Evolutionary conservation across 2,797 vertebrate genomes (phyloP).

Genomic region (Coilia nasus): DNA sequence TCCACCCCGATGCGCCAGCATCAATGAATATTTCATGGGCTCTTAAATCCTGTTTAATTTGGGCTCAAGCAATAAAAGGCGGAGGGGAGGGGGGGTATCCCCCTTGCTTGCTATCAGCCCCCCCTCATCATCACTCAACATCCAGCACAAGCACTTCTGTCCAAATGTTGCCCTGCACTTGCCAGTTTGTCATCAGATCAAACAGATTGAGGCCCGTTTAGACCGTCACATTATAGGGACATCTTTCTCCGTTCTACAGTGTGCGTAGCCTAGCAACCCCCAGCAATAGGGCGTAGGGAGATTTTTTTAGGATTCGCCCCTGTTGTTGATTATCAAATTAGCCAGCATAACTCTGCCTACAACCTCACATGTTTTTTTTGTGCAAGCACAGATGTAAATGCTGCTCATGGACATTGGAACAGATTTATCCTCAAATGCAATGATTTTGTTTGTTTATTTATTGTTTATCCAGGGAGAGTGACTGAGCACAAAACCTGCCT

Average conservation of each 20-base stretch:
- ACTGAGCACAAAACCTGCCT: too few relatives aligned
- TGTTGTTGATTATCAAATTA: neutral
- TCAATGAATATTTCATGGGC: constrained; percentile 94
- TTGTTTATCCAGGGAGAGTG: too few relatives aligned
- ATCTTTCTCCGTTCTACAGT: neutral
- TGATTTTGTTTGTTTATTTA: neutral
- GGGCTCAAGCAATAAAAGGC: constrained; percentile 86
- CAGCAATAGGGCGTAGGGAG: neutral
- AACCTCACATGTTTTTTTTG: neutral
- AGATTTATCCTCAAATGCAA: too few relatives aligned
- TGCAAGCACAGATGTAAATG: too few relatives aligned
- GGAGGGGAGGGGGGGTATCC: neutral
- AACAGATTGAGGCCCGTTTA: constrained; percentile 93
- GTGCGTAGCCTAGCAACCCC: neutral
- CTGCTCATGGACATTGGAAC: too few relatives aligned
- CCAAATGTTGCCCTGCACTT: constrained; percentile 69
- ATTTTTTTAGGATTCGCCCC: neutral
- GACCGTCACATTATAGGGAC: constrained; percentile 57
- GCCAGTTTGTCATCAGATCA: constrained; percentile 92
- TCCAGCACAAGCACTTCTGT: constrained; percentile 47
- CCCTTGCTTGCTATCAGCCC: constrained; percentile 32
- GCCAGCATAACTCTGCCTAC: neutral
- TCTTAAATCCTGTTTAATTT: constrained; percentile 95
- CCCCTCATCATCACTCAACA: too few relatives aligned
- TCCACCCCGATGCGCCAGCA: constrained; percentile 56